Evolutionary conservation across 1,140 invertebrate genomes (phyloP).

Genomic region (Bombus balteatus): DNA sequence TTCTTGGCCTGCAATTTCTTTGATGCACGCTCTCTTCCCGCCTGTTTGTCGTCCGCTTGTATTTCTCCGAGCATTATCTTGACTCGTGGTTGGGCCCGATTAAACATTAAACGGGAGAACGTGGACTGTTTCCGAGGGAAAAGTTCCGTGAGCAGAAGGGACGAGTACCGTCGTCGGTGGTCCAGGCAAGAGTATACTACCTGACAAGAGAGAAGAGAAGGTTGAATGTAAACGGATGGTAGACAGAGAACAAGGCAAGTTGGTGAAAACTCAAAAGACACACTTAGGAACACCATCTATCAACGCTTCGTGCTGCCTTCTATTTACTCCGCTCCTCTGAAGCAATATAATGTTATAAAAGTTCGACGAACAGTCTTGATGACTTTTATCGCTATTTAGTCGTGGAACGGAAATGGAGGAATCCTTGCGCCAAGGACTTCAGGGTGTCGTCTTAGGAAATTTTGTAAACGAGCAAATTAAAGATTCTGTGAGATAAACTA

Average conservation of each 20-base stretch:
- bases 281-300: conserved; percentile 51
- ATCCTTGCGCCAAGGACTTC: not conserved
- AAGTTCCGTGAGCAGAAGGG: conserved; percentile 16
- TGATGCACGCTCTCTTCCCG: not conserved
- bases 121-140: not conserved
- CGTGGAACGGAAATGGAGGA: not conserved
- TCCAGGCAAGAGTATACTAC: not conserved
- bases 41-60: conserved; percentile 31
- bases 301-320: conserved; percentile 26
- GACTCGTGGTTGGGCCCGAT: conserved; percentile 30
- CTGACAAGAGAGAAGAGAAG: not conserved
- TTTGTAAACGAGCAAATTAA: not conserved
- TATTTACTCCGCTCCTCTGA: conserved; percentile 40
- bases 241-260: conserved; percentile 1
- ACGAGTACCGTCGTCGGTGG: not conserved
- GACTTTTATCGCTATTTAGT: conserved; percentile 18
- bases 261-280: not conserved
- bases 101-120: conserved; percentile 55
- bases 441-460: not conserved
- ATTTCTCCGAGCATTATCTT: conserved; percentile 15
- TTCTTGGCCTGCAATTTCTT: not conserved
- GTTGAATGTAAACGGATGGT: not conserved
- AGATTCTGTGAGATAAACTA: too few species aligned
- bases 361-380: not conserved
- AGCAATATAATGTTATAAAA: conserved; percentile 39